Percentiles rank a stretch among this genome's conserved stretches.
Evolutionary conservation across 2,113 vertebrate species (phyloP).

Genomic region (Galeopterus variegatus): DNA sequence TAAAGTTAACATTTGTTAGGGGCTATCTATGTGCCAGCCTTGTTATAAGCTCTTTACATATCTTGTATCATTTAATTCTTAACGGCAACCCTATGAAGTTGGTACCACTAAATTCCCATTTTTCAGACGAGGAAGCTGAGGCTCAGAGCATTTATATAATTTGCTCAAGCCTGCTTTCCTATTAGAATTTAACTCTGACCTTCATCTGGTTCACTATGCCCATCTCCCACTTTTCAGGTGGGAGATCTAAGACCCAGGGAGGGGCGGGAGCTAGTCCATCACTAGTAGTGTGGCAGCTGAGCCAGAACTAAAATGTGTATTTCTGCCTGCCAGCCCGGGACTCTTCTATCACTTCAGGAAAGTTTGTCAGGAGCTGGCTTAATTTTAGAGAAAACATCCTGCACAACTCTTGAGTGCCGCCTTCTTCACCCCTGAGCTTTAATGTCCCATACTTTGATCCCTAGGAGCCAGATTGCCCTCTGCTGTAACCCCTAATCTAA

Average conservation of each 20-base stretch:
- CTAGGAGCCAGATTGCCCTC: neutral
- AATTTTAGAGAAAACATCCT: neutral
- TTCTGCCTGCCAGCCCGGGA: neutral
- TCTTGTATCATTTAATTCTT: neutral
- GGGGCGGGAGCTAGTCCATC: neutral
- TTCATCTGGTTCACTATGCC: neutral
- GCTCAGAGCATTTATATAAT: neutral
- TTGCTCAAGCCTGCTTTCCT: neutral
- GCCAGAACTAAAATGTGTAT: neutral
- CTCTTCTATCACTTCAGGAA: neutral
- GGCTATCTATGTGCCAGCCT: neutral
- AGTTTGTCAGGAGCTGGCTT: neutral
- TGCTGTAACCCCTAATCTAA: neutral
- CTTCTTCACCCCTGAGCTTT: neutral
- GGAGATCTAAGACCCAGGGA: conserved; percentile 14
- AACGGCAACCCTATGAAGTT: neutral
- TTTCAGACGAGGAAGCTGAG: conserved; percentile 3
- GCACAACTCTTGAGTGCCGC: neutral
- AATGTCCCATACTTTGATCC: neutral
- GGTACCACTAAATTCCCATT: neutral
- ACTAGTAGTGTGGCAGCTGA: neutral
- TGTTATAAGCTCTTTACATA: neutral
- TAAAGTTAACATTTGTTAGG: neutral
- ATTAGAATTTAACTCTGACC: conserved; percentile 1
- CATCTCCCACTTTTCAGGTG: neutral